These are phyloP conservation scores for Galaxias olidus DNA, from an alignment of 2,797 vertebrate species.

Conservation along the genomic window DNA sequence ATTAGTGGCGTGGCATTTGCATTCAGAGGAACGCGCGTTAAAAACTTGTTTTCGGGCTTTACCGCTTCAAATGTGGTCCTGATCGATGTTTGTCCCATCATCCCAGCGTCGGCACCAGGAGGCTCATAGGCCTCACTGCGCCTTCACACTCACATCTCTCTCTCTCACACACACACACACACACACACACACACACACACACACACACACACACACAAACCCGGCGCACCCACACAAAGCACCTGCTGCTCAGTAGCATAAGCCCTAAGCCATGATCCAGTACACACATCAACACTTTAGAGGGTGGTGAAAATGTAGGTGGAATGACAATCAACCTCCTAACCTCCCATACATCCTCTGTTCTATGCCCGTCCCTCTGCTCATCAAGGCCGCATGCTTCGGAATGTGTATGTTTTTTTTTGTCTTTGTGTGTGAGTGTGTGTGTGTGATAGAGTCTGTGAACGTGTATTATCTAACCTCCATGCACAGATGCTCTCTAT, in stretches of 20 bases:
- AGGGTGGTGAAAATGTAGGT: conserved; percentile 34
- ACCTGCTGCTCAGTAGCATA: not conserved
- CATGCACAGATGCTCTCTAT: conserved; percentile 64
- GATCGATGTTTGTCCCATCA: conserved; percentile 43
- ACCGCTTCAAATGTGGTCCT: conserved; percentile 51
- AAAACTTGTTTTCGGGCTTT: conserved; percentile 48
- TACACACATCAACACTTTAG: conserved; percentile 30
- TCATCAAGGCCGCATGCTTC: not conserved
- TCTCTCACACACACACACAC: not conserved
- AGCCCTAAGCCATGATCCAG: conserved; percentile 28
- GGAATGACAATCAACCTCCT: conserved; percentile 44
- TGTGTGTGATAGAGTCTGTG: conserved; percentile 2
- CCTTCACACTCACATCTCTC: conserved; percentile 17
- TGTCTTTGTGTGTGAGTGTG: not conserved
- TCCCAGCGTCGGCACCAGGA: conserved; percentile 19
- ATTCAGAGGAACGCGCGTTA: conserved; percentile 43
- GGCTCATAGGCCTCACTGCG: too few species aligned
- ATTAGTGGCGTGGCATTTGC: conserved; percentile 64
- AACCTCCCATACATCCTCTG: conserved; percentile 44
- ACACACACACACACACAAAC: conserved; percentile 14
- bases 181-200: conserved; percentile 12
- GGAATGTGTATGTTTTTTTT: not conserved
- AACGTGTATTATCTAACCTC: conserved; percentile 55
- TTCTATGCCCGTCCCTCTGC: not conserved
- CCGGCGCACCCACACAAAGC: not conserved